Evolutionary conservation across 1,140 invertebrate species (phyloP), one percentile per base, ranked within the genome.

Genomic region (Andrena cerasifolii): DNA sequence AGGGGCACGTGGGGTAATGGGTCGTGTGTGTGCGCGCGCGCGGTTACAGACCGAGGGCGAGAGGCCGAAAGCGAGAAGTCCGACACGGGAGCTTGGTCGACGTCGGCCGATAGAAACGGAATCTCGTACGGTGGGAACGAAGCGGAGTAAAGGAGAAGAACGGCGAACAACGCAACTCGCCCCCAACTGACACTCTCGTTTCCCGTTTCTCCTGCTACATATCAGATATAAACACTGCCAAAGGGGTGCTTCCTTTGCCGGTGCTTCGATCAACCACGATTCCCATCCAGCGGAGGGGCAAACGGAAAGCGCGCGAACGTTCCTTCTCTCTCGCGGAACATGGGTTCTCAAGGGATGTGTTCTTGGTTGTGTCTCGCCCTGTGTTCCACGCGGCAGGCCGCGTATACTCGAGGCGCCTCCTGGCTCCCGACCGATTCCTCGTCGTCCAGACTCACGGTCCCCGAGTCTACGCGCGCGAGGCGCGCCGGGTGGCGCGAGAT

Each of bases 151-250:
- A 78, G 75, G 79, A 75, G 47, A 67, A 68, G 59, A 78, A 83
- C 80, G 77, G 58, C 68, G 77, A n/a, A 82, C 75, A 56, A 86
- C 87, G 82, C 87, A 80, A 87, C 86, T 88, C 86, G 3, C 10
- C 80, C 87, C 87, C 87, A 89, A 89, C 86, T 89, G 87, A 88
- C 87, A 89, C 87, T 84, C 82, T 63, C 78, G 62, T 78, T 45
- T 78, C 75, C 56, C 26, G 65, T 58, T 83, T 66, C 67, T 28
- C 51, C 45, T 45, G 36, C 36, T 67, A 36, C n/a, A n/a, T n/a
- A 63, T 68, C 36, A n/a, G 18, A 58, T 43, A 36, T 31, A 59
- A 5, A 45, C 70, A 33, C 54, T 21, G 76, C 58, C 67, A 54
- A 53, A 65, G 61, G 43, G 54, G 62, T 47, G 59, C 18, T 54